Evolutionary conservation across 2,888 invertebrate genomes (phyloP).

Genomic region (Galeruca laticollis): DNA sequence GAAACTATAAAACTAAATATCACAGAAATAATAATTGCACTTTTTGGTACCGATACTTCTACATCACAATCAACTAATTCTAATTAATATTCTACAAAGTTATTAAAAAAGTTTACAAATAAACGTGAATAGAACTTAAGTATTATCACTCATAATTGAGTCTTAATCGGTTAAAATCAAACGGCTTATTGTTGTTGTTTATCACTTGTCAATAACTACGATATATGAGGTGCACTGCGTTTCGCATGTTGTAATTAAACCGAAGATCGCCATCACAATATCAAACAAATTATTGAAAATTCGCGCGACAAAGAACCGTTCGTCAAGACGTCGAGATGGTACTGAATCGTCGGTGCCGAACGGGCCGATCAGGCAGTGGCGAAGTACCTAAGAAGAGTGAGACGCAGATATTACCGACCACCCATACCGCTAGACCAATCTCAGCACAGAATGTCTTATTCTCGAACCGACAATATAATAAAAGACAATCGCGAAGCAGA

Average conservation of each 20-base stretch:
- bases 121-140: constrained; percentile 6
- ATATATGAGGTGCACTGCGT: constrained; percentile 10
- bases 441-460: constrained; percentile 67
- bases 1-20: constrained; percentile 20
- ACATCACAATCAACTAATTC: constrained; percentile 21
- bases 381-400: constrained; percentile 47
- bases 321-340: constrained; percentile 45
- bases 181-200: constrained; percentile 2
- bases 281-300: constrained; percentile 51
- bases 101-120: background rate
- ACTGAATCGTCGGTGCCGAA: constrained; percentile 57
- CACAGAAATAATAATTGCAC: constrained; percentile 32
- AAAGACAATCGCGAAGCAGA: constrained; percentile 66
- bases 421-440: constrained; percentile 68
- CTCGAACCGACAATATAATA: constrained; percentile 66
- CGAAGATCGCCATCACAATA: constrained; percentile 30
- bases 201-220: constrained; percentile 15
- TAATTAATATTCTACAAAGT: constrained; percentile 3
- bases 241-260: constrained; percentile 29
- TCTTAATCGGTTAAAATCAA: constrained; percentile 3
- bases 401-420: constrained; percentile 60
- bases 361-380: constrained; percentile 23
- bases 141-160: constrained; percentile 31
- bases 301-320: constrained; percentile 52
- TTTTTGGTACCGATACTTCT: constrained; percentile 25